These are phyloP conservation scores for Leucosticte australis DNA, from an alignment of 2,113 vertebrate genomes.

Conservation along the genomic window DNA sequence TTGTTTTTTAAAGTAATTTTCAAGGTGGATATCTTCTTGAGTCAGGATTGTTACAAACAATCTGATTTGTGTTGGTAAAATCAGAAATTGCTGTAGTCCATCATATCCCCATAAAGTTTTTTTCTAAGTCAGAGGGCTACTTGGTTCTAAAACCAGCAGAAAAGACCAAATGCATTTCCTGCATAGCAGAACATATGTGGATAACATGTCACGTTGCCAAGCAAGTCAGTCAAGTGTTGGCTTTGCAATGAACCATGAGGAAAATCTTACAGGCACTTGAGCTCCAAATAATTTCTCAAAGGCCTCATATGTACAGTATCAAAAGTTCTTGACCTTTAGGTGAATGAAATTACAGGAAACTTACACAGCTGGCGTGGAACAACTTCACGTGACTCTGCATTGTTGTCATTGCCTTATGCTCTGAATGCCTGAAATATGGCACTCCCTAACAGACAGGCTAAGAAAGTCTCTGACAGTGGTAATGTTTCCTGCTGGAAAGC, in stretches of 20 bases:
- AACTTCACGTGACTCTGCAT: slow-evolving; percentile 32
- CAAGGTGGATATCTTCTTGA: not conserved
- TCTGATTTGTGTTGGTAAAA: not conserved
- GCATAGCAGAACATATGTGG: not conserved
- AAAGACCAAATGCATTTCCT: not conserved
- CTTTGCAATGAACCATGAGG: slow-evolving; percentile 5
- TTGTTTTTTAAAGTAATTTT: not conserved
- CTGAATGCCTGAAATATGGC: slow-evolving; percentile 26
- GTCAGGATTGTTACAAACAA: not conserved
- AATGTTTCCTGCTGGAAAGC: slow-evolving; percentile 40
- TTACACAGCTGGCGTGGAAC: not conserved
- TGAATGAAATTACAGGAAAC: slow-evolving; percentile 49
- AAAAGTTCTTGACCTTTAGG: slow-evolving; percentile 39
- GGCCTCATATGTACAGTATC: not conserved
- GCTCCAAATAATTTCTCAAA: slow-evolving; percentile 11
- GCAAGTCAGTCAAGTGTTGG: not conserved
- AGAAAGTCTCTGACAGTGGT: slow-evolving; percentile 2
- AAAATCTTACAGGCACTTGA: not conserved
- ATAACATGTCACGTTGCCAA: not conserved
- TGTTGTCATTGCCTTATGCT: slow-evolving; percentile 53
- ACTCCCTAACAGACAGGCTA: slow-evolving; percentile 6
- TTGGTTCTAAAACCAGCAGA: not conserved
- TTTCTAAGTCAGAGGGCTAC: not conserved
- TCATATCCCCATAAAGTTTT: not conserved
- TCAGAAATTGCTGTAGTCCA: not conserved